Evolutionary conservation across 2,113 vertebrate species (phyloP).

Genomic region (Carollia perspicillata): DNA sequence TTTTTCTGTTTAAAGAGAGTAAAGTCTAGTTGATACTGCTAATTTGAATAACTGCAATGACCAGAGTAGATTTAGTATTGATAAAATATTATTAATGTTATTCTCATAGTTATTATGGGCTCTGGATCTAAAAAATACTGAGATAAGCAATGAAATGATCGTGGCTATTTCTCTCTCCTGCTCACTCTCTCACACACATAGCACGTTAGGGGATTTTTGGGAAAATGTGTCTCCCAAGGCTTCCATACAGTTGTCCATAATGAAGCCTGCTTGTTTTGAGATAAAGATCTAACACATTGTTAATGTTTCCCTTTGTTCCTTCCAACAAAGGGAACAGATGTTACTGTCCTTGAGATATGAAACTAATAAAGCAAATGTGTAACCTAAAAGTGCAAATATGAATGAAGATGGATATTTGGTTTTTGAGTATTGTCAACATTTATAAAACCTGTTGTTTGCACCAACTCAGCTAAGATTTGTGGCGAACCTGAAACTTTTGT

Average conservation of each 20-base stretch:
- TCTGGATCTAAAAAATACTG: neutral
- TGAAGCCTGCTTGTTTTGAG: neutral
- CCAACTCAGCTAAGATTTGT: neutral
- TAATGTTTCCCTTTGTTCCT: constrained; percentile 12
- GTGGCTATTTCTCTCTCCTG: neutral
- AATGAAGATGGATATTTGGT: neutral
- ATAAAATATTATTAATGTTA: neutral
- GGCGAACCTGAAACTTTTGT: constrained; percentile 12
- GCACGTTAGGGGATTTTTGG: neutral
- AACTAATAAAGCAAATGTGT: neutral
- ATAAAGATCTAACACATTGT: neutral
- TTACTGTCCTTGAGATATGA: neutral
- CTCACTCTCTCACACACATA: neutral
- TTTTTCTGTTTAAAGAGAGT: constrained; percentile 53
- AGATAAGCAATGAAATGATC: neutral
- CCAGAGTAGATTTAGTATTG: neutral
- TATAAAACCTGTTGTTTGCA: neutral
- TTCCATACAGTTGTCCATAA: neutral
- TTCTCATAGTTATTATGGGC: neutral
- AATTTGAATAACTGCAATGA: neutral
- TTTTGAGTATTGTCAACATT: neutral
- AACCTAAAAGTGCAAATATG: neutral
- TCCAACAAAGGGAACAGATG: neutral
- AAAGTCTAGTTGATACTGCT: neutral
- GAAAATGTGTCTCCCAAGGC: neutral